These are phyloP conservation scores for Sarotherodon lohbergeri DNA, from an alignment of 2,113 vertebrate genomes.

Conservation along the genomic window DNA sequence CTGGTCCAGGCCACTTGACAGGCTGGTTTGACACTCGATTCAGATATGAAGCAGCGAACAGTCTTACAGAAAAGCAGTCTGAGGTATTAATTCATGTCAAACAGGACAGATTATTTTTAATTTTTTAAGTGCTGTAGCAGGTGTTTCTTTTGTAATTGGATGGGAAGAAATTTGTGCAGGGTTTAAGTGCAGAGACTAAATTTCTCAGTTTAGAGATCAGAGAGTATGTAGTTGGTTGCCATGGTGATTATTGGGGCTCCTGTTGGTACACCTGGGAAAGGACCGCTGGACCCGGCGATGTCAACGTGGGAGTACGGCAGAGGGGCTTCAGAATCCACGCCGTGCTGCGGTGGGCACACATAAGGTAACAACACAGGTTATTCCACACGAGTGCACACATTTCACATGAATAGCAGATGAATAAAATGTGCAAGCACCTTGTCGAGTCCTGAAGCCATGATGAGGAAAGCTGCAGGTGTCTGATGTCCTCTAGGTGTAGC, in stretches of 20 bases:
- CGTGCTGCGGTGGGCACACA: slow-evolving; percentile 51
- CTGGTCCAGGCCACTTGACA: slow-evolving; percentile 4
- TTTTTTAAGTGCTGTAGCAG: neutral
- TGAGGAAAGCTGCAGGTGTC: slow-evolving; percentile 77
- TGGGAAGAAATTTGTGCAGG: neutral
- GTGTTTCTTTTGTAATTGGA: neutral
- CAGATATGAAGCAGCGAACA: neutral
- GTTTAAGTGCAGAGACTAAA: neutral
- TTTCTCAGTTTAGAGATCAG: slow-evolving; percentile 5
- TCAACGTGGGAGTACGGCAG: slow-evolving; percentile 77
- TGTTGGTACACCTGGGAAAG: slow-evolving; percentile 78
- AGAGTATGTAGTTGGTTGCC: slow-evolving; percentile 69
- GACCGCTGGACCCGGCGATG: slow-evolving; percentile 79
- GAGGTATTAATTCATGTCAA: neutral
- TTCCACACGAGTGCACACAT: neutral
- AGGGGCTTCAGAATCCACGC: slow-evolving; percentile 67
- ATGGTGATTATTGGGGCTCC: slow-evolving; percentile 76
- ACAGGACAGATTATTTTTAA: neutral
- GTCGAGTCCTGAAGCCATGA: slow-evolving; percentile 78
- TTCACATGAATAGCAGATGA: neutral
- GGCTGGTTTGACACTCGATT: neutral
- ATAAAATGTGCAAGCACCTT: slow-evolving; percentile 55
- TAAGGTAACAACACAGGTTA: neutral
- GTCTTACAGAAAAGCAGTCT: neutral
- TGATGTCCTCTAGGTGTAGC: slow-evolving; percentile 77